Base-by-base conservation (phyloP, 2,888 invertebrate species). In the Pyralis farinalis region DNA sequence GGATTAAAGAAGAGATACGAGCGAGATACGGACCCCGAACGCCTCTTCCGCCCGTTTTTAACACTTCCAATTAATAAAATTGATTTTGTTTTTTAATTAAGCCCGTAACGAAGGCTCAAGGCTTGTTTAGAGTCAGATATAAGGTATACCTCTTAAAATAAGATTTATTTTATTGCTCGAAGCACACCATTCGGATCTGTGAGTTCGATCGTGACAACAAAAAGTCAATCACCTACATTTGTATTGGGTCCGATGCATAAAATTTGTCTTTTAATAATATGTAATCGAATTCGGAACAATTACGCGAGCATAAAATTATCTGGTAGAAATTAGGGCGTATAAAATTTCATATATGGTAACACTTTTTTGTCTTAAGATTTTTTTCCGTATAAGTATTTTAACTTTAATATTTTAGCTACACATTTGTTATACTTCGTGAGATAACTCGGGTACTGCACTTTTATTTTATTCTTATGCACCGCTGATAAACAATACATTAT, bases 41-140 rank as follows among this genome's bases (percentile, higher is more conserved):
- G 79, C 73, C 73, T 81, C 83, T 83, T 84, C 84, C 86, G 85
- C 78, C 86, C 86, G 80, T 84, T 87, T 84, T 88, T 88, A 87
- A 87, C 88, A 86, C 87, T 85, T 82, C 84, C 88, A 88, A 88
- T 88, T 88, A 88, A 88, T 87, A 88, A 88, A 88, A 86, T 87
- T 87, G 86, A 85, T 86, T 88, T 88, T 81, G 85, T 86, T 88
- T 88, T 88, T 87, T 88, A 87, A 88, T 87, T 88, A 87, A 80
- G 78, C 72, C 70, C 66, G 81, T 81, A 82, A 82, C 80, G 83
- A 81, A 81, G 73, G 70, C 67, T 63, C 67, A 70, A 48, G 71
- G 78, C 80, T 76, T 80, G 83, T 83, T 82, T 75, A 75, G 73
- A 70, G 64, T 60, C 63, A 63, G 69, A 63, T 75, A 78, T 80